These are phyloP conservation scores for Rhagoletis zephyria DNA, from an alignment of 1,140 invertebrate genomes.

Conservation along the genomic window DNA sequence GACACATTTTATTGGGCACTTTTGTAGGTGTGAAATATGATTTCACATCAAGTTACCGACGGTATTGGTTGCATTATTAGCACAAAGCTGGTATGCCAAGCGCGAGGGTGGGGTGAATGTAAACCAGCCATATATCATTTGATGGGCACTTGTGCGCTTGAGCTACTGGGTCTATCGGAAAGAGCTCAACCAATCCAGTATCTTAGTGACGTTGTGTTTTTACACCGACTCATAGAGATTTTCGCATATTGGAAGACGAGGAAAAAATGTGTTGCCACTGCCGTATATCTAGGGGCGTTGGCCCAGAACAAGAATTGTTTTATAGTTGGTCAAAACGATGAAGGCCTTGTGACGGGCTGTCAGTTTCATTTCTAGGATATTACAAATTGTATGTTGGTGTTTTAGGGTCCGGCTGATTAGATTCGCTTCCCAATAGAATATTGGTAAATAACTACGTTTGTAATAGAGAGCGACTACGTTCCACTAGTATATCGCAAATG, in stretches of 20 bases:
- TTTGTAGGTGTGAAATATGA: slow-evolving; percentile 71
- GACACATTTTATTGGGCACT: slow-evolving; percentile 65
- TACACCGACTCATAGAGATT: slow-evolving; percentile 64
- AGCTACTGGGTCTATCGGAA: slow-evolving; percentile 64
- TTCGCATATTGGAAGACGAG: slow-evolving; percentile 69
- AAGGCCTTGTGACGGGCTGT: slow-evolving; percentile 65
- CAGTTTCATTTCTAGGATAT: slow-evolving; percentile 66
- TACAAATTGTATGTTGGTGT: slow-evolving; percentile 62
- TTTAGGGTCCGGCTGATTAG: slow-evolving; percentile 57
- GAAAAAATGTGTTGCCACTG: slow-evolving; percentile 63
- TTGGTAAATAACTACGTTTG: no score
- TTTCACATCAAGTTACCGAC: slow-evolving; percentile 69
- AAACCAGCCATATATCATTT: slow-evolving; percentile 68
- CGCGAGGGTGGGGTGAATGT: background rate
- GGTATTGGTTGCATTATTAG: slow-evolving; percentile 66
- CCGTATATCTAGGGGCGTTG: slow-evolving; percentile 62
- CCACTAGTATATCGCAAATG: no score
- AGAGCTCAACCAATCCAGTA: slow-evolving; percentile 66
- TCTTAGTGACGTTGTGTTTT: slow-evolving; percentile 66
- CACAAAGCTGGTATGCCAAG: background rate
- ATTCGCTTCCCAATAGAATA: no score
- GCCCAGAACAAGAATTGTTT: slow-evolving; percentile 62
- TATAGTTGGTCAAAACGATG: slow-evolving; percentile 68
- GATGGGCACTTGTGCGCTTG: slow-evolving; percentile 62
- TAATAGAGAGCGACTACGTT: no score